Evolutionary conservation across 2,888 invertebrate species (phyloP).

Genomic region (Neria commutata): DNA sequence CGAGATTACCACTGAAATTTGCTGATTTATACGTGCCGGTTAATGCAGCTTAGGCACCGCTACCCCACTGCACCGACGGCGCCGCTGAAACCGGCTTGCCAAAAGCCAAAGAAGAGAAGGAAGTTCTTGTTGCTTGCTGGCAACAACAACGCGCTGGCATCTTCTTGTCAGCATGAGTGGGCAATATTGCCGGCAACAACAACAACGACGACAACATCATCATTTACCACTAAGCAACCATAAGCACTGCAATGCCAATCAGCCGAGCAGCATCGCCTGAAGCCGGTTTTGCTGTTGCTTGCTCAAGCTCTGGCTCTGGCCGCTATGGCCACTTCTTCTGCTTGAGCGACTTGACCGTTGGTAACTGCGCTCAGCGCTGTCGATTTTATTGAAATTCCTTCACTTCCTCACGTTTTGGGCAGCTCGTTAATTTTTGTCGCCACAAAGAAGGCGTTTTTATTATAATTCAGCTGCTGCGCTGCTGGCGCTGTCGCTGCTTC

Average conservation of each 20-base stretch:
- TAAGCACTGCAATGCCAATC: too few species aligned
- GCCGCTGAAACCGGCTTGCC: too few species aligned
- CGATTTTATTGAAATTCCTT: not conserved
- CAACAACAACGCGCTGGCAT: too few species aligned
- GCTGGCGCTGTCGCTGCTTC: not conserved
- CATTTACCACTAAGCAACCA: too few species aligned
- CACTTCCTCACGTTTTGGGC: not conserved
- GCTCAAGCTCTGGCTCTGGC: not conserved
- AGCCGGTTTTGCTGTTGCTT: conserved; percentile 4
- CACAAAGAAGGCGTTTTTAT: too few species aligned
- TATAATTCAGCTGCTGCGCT: not conserved
- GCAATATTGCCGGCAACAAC: conserved; percentile 11
- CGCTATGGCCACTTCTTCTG: not conserved
- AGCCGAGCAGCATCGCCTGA: not conserved
- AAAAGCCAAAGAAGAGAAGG: too few species aligned
- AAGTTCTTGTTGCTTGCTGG: too few species aligned
- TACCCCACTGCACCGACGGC: too few species aligned
- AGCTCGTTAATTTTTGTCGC: not conserved
- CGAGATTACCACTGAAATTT: not conserved
- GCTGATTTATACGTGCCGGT: too few species aligned
- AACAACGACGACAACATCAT: conserved; percentile 6
- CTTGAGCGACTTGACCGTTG: too few species aligned
- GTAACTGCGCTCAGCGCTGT: not conserved
- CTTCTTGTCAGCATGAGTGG: conserved; percentile 20
- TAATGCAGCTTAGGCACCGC: too few species aligned